Evolutionary conservation across 92 coral and sea anemone genomes (phyloP).

Genomic region (Plumapathes pennacea): DNA sequence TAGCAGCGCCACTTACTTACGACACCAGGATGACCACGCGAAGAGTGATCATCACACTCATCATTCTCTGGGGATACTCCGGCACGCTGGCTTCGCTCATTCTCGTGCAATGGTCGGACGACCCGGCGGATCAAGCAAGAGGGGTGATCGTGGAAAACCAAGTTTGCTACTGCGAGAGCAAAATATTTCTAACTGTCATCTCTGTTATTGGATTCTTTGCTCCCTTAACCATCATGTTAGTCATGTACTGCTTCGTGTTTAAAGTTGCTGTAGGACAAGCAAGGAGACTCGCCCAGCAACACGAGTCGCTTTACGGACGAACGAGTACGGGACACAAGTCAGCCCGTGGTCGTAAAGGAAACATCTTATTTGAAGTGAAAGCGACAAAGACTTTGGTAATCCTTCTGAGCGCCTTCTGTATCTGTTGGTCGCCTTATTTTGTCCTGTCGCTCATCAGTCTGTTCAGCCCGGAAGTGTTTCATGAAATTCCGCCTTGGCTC

Average conservation of each 20-base stretch:
- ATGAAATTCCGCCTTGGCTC: slow-evolving; percentile 43
- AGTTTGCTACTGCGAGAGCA: slow-evolving; percentile 59
- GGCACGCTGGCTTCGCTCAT: slow-evolving; percentile 60
- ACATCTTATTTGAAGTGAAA: slow-evolving; percentile 77
- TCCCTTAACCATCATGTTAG: slow-evolving; percentile 74
- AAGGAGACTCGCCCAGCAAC: slow-evolving; percentile 61
- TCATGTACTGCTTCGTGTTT: slow-evolving; percentile 86
- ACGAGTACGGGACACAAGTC: slow-evolving; percentile 29
- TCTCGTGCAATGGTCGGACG: slow-evolving; percentile 59
- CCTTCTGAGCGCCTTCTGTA: slow-evolving; percentile 74
- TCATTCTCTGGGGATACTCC: slow-evolving; percentile 71
- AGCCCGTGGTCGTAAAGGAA: slow-evolving; percentile 37
- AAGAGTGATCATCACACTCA: slow-evolving; percentile 46
- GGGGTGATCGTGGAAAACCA: slow-evolving; percentile 64
- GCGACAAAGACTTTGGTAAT: slow-evolving; percentile 81
- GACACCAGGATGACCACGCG: slow-evolving; percentile 69
- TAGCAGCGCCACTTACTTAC: slow-evolving; percentile 78
- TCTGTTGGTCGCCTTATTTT: slow-evolving; percentile 89
- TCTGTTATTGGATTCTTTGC: slow-evolving; percentile 75
- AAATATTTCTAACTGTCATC: slow-evolving; percentile 69
- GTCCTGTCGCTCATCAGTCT: slow-evolving; percentile 63
- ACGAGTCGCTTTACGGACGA: slow-evolving; percentile 40
- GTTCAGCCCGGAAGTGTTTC: slow-evolving; percentile 50
- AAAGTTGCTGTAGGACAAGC: slow-evolving; percentile 85
- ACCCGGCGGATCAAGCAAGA: slow-evolving; percentile 43